Evolutionary conservation across 2,113 vertebrate genomes (phyloP), one percentile per base, ranked within the genome.

Genomic region (Pelmatolapia mariae): DNA sequence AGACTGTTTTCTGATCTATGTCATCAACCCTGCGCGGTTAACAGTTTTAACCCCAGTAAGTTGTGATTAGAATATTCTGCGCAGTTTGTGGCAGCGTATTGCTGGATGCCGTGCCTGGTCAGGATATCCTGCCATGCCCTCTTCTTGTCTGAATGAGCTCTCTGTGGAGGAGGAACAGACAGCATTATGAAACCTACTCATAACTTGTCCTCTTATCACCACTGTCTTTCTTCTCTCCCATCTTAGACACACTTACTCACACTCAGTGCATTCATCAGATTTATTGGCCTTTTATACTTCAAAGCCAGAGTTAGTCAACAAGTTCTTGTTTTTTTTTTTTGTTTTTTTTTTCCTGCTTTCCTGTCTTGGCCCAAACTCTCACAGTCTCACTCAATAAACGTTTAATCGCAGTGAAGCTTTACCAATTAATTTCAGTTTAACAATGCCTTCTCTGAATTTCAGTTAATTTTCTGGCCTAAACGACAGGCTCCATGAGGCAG

Each of bases 61-160:
- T 19, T 54, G n/a, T 22, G 10, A 82, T 63, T 10, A 22, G 9
- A 53, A 57, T 33, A 36, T 73, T 83, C 31, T 71, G 5, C 73
- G 78, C 82, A 84, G 81, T 29, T 57, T 63, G 16, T 73, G 81
- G 71, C 47, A 87, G 81, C 9, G 2, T 63, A 33, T 53, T 36
- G 85, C 81, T 89, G 79, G 47, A 83, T 89, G 84, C 16, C 6
- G 38, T 78, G 91, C 57, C 82, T 91, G 82, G 86, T 92, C 94
- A 92, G 90, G 88, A 93, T 93, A 89, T 94, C 92, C 92, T 94
- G 92, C 87, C 87, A 15, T 91, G 86, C 90, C 86, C 89, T 84
- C 29, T 66, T 40, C 52, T 29, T 68, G 71, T 91, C 86, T 94
- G 88, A 92, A 86, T 86, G 78, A 88, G 81, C 84, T 86, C 57